A percentile compares a stretch with the other conserved stretches of the same genome.
phyloP scores from a whole-genome alignment of 2,113 vertebrate genomes.

The Hydropotes inermis region DNA sequence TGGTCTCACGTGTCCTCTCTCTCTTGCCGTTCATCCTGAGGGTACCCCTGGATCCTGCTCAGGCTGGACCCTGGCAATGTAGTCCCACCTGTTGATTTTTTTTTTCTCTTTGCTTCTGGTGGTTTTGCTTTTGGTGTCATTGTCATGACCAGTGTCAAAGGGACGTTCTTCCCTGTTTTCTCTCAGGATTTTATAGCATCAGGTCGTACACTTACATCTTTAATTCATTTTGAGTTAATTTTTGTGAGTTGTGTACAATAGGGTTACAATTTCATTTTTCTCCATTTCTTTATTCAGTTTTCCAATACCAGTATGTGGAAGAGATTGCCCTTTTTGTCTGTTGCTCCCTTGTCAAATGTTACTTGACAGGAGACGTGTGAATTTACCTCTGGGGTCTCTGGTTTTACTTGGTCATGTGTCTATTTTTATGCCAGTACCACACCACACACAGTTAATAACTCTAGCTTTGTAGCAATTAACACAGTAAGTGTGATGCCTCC shows the following conservation, averaged over 20 bases:
- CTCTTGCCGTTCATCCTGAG: too few relatives aligned
- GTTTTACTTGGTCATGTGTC: neutral
- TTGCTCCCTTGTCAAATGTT: neutral
- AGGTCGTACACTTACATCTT: accelerated
- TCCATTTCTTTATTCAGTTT: neutral
- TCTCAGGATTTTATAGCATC: neutral
- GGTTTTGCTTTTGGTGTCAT: neutral
- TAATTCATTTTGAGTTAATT: neutral
- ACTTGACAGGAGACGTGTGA: neutral
- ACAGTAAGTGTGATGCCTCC: neutral
- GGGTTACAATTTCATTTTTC: neutral
- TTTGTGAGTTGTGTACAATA: neutral
- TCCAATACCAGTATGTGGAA: neutral
- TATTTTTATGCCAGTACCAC: neutral
- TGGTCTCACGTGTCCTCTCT: too few relatives aligned
- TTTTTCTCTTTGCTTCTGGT: neutral
- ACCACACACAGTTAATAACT: neutral
- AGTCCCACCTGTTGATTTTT: neutral
- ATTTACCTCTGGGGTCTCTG: neutral
- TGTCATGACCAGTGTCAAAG: neutral
- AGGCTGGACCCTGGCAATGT: too few relatives aligned
- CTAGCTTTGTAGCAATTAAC: neutral
- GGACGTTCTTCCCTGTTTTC: neutral
- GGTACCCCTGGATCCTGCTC: too few relatives aligned
- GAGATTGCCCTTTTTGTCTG: neutral